Evolutionary conservation across 1,140 invertebrate species (phyloP), one percentile per base, ranked within the genome.

Genomic region (Oreohelix idahoensis): DNA sequence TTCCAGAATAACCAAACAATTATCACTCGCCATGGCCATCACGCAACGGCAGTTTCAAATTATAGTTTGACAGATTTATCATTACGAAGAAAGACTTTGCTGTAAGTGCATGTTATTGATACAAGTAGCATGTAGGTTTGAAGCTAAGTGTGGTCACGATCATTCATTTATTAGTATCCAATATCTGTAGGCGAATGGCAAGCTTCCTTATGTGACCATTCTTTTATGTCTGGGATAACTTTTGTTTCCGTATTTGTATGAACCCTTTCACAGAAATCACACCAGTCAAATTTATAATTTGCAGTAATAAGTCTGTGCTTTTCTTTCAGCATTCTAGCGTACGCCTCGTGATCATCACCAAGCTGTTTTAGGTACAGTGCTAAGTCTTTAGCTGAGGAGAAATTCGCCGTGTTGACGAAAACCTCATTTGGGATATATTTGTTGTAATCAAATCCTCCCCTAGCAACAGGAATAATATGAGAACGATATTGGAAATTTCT

Each of bases 321-420:
- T n/a, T 58, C 38, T 45, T 79, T 49, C 63, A 86, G 39, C 42
- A 81, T 74, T 35, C 49, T n/a, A 23, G 70, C 66, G 79, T 84
- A 84, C 26, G 39, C 38, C 0, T n/a, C 32, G 1, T 58, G 70
- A 70, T 88, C 75, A 35, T 58, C 77, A n/a, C 58, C 76, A n/a
- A 88, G 71, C 53, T 95, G 94, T 78, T 95, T 94, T 29, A 98
- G 93, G 92, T 98, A 98, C 8, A 95, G 94, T 1, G 97, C 97
- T 36, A 99, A 92, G 86, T 97, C 95, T 87, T 95, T 95, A 0
- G 97, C 95, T 5, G 96, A 95, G 1, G 95, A 95, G 90, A 98
- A 98, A 91, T 98, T 97, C 87, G 98, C 97, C 0, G 98, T 96
- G 92, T 98, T 97, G 58, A 99, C 96, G 90, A 94, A 96, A 0